Conservation (phyloP, 2,888 invertebrate genomes). For the Seladonia tumulorum region DNA sequence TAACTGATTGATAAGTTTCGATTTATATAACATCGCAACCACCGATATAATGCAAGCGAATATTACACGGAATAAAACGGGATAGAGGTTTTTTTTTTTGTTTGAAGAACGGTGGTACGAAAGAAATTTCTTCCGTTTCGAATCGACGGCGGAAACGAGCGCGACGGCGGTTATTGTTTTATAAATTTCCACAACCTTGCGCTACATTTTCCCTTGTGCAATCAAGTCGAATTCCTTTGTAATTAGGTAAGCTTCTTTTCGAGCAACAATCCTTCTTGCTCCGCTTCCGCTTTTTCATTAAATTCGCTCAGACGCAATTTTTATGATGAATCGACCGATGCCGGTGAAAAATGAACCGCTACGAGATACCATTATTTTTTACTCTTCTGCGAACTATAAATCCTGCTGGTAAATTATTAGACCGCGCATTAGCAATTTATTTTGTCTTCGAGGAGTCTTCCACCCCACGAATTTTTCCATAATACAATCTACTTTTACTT, state of each 20-base stretch:
- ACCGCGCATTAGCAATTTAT: too few species aligned
- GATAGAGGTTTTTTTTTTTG: not conserved
- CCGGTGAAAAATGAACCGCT: not conserved
- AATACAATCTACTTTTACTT: too few species aligned
- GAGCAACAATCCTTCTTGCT: not conserved
- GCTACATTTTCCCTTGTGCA: not conserved
- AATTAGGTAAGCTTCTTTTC: not conserved
- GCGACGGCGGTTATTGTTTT: not conserved
- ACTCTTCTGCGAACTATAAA: not conserved
- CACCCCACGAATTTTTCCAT: too few species aligned
- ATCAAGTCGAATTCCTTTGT: not conserved
- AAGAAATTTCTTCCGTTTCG: not conserved
- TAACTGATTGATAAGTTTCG: slow-evolving; percentile 12
- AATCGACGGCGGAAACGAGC: not conserved
- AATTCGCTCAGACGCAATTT: not conserved
- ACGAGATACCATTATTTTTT: not conserved
- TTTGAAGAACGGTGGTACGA: not conserved
- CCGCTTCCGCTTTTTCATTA: not conserved
- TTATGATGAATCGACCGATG: not conserved
- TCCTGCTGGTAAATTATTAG: not conserved
- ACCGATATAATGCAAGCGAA: slow-evolving; percentile 11
- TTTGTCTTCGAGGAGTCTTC: too few species aligned
- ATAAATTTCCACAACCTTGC: slow-evolving; percentile 3
- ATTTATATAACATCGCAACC: slow-evolving; percentile 3
- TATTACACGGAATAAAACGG: not conserved